Percentiles rank a stretch among this genome's conserved stretches.
These are phyloP conservation scores for Galleria mellonella DNA, from an alignment of 1,140 invertebrate species.

Conservation along the genomic window DNA sequence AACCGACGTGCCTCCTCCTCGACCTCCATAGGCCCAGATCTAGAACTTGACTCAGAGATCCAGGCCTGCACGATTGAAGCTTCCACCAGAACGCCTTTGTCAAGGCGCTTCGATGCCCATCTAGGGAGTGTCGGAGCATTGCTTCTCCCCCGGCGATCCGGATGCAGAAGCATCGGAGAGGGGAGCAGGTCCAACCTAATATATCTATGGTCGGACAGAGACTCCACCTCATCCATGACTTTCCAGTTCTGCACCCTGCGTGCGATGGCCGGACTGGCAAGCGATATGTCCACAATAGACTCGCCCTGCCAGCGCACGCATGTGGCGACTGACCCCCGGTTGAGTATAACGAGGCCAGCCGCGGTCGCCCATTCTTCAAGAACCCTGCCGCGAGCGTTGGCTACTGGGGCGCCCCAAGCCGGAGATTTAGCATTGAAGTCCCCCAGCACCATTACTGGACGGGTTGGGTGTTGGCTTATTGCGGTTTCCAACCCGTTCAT, in stretches of 20 bases:
- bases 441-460: slow-evolving; percentile 6
- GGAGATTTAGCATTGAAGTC: slow-evolving; percentile 17
- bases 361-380: slow-evolving; percentile 5
- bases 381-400: neutral
- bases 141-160: neutral
- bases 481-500: neutral
- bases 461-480: neutral
- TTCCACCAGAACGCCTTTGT: neutral
- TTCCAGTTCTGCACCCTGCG: slow-evolving; percentile 16
- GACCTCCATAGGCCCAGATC: neutral
- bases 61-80: neutral
- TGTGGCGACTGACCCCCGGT: slow-evolving; percentile 12
- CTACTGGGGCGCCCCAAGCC: slow-evolving; percentile 6
- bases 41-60: neutral
- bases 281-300: slow-evolving; percentile 32
- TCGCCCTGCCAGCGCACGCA: slow-evolving; percentile 24
- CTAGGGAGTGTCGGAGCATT: neutral
- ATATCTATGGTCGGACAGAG: slow-evolving; percentile 36
- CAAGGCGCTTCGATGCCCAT: no score
- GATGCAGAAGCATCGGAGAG: neutral
- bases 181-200: slow-evolving; percentile 11
- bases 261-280: slow-evolving; percentile 10
- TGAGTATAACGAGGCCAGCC: neutral
- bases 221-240: slow-evolving; percentile 25
- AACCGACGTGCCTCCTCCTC: neutral